Conservation (phyloP, 2,797 vertebrate species). For the Ptychobarbus kaznakovi region DNA sequence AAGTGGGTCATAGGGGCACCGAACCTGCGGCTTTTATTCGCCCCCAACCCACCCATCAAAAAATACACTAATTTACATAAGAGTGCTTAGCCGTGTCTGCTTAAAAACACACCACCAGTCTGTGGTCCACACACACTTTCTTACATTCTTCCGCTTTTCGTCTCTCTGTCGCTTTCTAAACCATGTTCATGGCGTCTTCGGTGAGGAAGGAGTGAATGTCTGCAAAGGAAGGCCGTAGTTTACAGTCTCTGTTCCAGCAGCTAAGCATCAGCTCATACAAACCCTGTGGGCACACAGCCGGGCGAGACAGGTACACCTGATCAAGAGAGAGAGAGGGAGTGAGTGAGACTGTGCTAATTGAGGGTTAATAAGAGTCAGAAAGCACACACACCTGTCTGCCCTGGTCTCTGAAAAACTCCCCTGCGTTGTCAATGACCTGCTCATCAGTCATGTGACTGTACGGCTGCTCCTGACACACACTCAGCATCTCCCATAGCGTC, state of each 20-base stretch:
- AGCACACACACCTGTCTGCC: conserved; percentile 83
- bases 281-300: conserved; percentile 87
- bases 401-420: conserved; percentile 93
- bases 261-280: conserved; percentile 91
- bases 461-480: conserved; percentile 92
- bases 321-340: conserved; percentile 1
- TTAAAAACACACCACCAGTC: conserved; percentile 50
- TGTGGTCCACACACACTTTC: conserved; percentile 60
- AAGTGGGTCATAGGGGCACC: conserved; percentile 68
- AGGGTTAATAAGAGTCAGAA: conserved; percentile 28
- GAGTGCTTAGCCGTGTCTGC: conserved; percentile 63
- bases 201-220: conserved; percentile 88
- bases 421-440: conserved; percentile 94
- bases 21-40: conserved; percentile 79
- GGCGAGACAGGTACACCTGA: conserved; percentile 87
- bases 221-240: conserved; percentile 87
- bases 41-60: conserved; percentile 63
- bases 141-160: conserved; percentile 24
- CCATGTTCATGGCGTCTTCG: conserved; percentile 88
- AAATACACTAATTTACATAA: conserved; percentile 70
- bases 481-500: conserved; percentile 95
- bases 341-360: conserved; percentile 19
- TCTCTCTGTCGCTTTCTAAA: conserved; percentile 67
- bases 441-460: conserved; percentile 92
- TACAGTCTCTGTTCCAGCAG: conserved; percentile 94